phyloP scores from a whole-genome alignment of 2,888 invertebrate species.

The Morinoia aosen region DNA sequence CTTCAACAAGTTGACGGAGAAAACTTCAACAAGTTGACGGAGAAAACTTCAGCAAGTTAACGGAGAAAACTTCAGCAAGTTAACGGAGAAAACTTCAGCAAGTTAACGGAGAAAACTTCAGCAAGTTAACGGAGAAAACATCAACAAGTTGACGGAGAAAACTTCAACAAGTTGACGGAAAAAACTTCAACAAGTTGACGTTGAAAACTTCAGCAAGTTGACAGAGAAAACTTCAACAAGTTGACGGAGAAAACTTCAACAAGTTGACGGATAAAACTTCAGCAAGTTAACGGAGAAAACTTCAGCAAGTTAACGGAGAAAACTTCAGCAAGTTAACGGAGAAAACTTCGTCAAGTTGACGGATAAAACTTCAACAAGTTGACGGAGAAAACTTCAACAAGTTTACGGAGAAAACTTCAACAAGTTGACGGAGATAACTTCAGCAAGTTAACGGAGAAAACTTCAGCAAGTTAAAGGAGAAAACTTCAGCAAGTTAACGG shows the following conservation, averaged over 20 bases:
- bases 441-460: too few species aligned
- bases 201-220: too few species aligned
- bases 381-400: neutral
- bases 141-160: neutral
- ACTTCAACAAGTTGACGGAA: neutral
- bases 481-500: neutral
- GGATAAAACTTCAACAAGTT: too few species aligned
- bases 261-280: too few species aligned
- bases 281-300: neutral
- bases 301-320: neutral
- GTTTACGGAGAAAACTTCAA: too few species aligned
- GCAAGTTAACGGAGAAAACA: too few species aligned
- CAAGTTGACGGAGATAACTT: neutral
- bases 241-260: too few species aligned
- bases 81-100: too few species aligned
- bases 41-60: too few species aligned
- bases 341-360: neutral
- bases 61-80: neutral
- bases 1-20: neutral
- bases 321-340: neutral
- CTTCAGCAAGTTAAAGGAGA: neutral
- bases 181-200: too few species aligned
- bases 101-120: neutral
- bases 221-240: neutral
- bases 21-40: neutral